These are phyloP conservation scores for Orchesella cincta DNA, from an alignment of 1,140 invertebrate species.

Conservation along the genomic window DNA sequence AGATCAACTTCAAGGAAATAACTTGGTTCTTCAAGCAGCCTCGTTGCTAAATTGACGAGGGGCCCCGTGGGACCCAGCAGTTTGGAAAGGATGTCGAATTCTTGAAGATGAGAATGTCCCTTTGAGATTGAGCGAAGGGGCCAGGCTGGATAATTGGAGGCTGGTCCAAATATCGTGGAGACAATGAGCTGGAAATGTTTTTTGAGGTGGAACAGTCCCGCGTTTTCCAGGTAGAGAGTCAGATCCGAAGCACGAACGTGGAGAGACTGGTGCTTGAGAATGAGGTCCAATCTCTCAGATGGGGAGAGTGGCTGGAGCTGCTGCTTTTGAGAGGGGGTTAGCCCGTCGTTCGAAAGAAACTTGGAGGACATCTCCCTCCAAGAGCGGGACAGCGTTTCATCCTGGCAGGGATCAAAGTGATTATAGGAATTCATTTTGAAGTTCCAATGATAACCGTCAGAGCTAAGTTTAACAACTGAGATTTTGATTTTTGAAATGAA, in stretches of 20 bases:
- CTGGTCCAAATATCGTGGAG: conserved; percentile 73
- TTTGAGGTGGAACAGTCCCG: conserved; percentile 68
- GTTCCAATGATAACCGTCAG: too few relatives aligned
- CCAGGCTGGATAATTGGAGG: conserved; percentile 68
- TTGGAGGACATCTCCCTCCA: conserved; percentile 20
- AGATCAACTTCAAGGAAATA: conserved; percentile 81
- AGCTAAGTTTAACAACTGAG: too few relatives aligned
- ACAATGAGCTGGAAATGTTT: conserved; percentile 70
- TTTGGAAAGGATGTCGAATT: conserved; percentile 69
- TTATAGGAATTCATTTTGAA: too few relatives aligned
- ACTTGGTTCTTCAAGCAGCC: conserved; percentile 74
- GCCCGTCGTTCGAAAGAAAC: conserved; percentile 28
- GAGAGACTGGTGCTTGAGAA: conserved; percentile 54
- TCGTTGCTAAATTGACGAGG: conserved; percentile 78
- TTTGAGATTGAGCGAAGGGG: conserved; percentile 69
- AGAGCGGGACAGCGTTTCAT: too few relatives aligned
- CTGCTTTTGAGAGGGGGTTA: neutral
- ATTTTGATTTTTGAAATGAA: too few relatives aligned
- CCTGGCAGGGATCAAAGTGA: too few relatives aligned
- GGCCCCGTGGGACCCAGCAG: conserved; percentile 80
- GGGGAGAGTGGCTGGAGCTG: conserved; percentile 19
- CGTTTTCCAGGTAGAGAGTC: conserved; percentile 62
- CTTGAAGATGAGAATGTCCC: conserved; percentile 59
- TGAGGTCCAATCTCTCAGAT: conserved; percentile 29
- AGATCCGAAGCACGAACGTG: conserved; percentile 63